phyloP scores from a whole-genome alignment of 2,888 invertebrate species.

The Cabera pusaria region DNA sequence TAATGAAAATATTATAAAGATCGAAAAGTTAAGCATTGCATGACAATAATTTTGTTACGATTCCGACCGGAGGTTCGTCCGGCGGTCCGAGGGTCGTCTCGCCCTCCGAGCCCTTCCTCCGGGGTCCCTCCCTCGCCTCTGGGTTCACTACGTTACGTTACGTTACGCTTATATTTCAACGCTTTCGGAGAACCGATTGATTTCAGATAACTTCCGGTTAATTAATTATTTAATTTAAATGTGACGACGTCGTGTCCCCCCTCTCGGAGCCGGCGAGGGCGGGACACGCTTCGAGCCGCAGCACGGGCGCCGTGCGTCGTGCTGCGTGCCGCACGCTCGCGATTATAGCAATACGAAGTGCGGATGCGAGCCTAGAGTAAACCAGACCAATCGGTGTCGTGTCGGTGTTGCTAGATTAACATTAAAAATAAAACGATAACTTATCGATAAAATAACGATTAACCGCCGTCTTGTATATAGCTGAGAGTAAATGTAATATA shows the following conservation, averaged over 20 bases:
- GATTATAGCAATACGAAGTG: conserved; percentile 68
- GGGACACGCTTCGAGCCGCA: too few species aligned
- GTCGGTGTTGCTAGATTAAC: conserved; percentile 68
- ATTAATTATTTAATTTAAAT: too few species aligned
- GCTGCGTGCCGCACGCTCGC: too few species aligned
- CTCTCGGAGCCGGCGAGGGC: too few species aligned
- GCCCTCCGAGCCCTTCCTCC: too few species aligned
- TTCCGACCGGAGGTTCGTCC: conserved; percentile 54
- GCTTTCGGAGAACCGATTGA: too few species aligned
- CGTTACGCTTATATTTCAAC: too few species aligned
- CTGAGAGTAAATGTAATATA: conserved; percentile 41
- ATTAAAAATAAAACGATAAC: conserved; percentile 48
- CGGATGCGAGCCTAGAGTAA: conserved; percentile 56
- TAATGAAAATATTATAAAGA: conserved; percentile 60
- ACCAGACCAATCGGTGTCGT: conserved; percentile 78
- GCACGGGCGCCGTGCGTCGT: too few species aligned
- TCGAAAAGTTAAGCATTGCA: conserved; percentile 77
- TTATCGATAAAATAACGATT: conserved; percentile 50
- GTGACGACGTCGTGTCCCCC: too few species aligned
- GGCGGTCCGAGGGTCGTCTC: conserved; percentile 38
- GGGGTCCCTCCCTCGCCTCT: too few species aligned
- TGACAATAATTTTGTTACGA: conserved; percentile 81
- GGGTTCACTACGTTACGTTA: too few species aligned
- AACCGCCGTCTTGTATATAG: conserved; percentile 55
- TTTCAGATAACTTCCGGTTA: too few species aligned